These are phyloP conservation scores for Catamblyrhynchus diadema DNA, from an alignment of 2,797 vertebrate species.

Conservation along the genomic window DNA sequence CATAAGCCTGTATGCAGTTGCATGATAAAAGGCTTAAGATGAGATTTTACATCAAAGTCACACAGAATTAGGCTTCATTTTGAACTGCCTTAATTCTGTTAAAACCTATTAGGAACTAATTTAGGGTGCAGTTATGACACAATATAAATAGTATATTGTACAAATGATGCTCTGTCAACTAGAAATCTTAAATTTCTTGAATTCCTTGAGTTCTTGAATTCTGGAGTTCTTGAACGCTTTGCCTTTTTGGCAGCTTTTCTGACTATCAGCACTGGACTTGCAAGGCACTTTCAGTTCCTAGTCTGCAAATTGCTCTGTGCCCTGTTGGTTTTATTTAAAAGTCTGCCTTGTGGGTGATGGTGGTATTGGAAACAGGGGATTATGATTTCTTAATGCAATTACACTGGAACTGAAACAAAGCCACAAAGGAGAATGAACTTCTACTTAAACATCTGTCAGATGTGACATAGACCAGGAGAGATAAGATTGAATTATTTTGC, in stretches of 20 bases:
- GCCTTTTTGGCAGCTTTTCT: not conserved
- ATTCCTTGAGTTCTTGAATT: not conserved
- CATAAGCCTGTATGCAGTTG: not conserved
- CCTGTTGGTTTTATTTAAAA: constrained; percentile 6
- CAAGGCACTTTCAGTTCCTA: not conserved
- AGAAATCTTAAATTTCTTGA: not conserved
- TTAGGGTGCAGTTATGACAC: not conserved
- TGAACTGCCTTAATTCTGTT: not conserved
- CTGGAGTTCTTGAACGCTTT: not conserved
- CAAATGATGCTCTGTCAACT: not conserved
- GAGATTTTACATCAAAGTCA: not conserved
- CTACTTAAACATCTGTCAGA: constrained; percentile 22
- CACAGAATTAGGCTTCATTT: not conserved
- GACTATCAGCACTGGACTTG: not conserved
- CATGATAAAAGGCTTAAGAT: not conserved
- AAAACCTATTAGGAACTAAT: not conserved
- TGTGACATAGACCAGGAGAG: not conserved
- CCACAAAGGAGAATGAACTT: not conserved
- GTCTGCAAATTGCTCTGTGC: not conserved
- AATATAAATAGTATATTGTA: not conserved
- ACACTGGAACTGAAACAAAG: not conserved
- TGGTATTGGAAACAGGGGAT: not conserved
- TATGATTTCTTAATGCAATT: constrained; percentile 31
- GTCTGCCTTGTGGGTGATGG: not conserved
- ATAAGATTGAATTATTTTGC: not conserved